Evolutionary conservation across 1,140 invertebrate species (phyloP), one percentile per base, ranked within the genome.

Genomic region (Hyles euphorbiae): DNA sequence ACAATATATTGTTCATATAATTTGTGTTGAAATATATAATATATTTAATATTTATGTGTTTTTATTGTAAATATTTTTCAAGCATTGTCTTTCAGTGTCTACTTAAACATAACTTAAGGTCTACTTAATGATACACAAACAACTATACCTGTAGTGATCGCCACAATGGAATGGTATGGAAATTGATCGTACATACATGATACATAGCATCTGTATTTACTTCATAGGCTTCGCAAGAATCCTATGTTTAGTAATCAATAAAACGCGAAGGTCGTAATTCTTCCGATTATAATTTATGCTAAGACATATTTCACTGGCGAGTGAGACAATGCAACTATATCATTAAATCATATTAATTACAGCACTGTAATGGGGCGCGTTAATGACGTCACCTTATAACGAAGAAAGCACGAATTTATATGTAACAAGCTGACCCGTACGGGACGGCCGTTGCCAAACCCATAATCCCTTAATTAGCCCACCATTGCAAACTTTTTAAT

Each of bases 361-460:
- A 45, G 10, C 65, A 61, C 54, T 45, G 60, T 65, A 71, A 72
- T 76, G 72, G 72, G 74, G 70, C 77, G 73, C 71, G 72, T 61
- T 63, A 76, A 69, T 87, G 84, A 87, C 82, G 84, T 87, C 84
- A 85, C 81, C 80, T 83, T 84, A 78, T 79, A 83, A 78, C 78
- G 81, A 78, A 80, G 73, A 87, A 82, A 77, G 70, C 64, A 78
- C 72, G 74, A 77, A 83, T 82, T 81, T 75, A 78, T 81, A 70
- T 73, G 76, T 68, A 76, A 78, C 78, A 72, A 74, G 75, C 66
- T 74, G 76, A 72, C 78, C 76, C 67, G 62, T 53, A 70, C 54
- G 73, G 70, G 68, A 70, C 72, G 62, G 64, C 59, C 69, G 66
- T 68, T 68, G 77, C 80, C 79, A 72, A 78, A 77, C 78, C 75